Evolutionary conservation across 2,113 vertebrate genomes (phyloP), one percentile per base, ranked within the genome.

Genomic region (Calypte anna): DNA sequence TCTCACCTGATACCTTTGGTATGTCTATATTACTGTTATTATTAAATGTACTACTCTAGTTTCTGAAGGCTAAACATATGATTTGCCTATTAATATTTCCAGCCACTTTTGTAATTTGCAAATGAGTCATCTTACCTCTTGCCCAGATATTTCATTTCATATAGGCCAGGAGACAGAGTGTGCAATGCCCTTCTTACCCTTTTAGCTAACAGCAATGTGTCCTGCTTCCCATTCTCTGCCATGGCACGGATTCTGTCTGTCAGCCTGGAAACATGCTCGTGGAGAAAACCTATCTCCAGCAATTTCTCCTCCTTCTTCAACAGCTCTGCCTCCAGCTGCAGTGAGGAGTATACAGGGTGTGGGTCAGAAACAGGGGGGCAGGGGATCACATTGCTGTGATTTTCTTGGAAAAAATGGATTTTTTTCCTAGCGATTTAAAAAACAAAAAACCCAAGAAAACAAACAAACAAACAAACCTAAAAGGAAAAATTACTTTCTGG

Each of bases 251-350:
- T 96, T 40, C 97, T 97, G 63, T 98, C 97, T 0, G 97, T 98
- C 70, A 99, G 97, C 51, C 91, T 89, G 6, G 97, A 98, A 90
- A 99, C 95, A 33, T 99, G 99, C 70, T 99, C 97, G 2, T 97
- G 97, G 27, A 99, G 98, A 73, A 99, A 97, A 30, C 98, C 98
- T 46, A 96, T 99, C 87, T 99, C 98, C 97, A 99, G 92, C 89
- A 99, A 61, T 82, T 98, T 98, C 79, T 98, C 97, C 95, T 99
- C 98, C 40, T 98, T 97, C 70, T 98, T 97, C 21, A 97, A 88
- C 83, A 99, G 94, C 67, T 97, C 97, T n/a, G 95, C 74, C 97
- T 99, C 98, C 22, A 99, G 96, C 99, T 99, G 77, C 59, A 55
- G 75, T 2, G 63, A 83, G n/a, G 75, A 67, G 57, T 36, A n/a